A percentile compares a stretch with the other conserved stretches of the same genome.
phyloP scores from a whole-genome alignment of 2,888 invertebrate species.

The Boloria euphrosyne region DNA sequence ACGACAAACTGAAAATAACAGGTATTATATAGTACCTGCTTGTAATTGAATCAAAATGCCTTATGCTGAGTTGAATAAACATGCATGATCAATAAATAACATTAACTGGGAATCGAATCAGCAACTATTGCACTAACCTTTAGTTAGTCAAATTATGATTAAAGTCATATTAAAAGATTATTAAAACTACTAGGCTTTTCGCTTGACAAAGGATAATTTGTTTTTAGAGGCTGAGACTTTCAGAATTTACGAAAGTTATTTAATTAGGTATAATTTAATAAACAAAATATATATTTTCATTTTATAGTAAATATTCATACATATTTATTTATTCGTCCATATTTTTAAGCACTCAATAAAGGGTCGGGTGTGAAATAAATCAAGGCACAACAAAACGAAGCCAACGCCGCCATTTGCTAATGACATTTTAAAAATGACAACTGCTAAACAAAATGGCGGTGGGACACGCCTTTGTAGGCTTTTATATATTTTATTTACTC shows the following conservation, averaged over 20 bases:
- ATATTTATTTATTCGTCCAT: conserved; percentile 29
- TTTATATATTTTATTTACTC: conserved; percentile 24
- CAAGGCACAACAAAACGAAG: conserved; percentile 28
- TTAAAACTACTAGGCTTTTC: too few species aligned
- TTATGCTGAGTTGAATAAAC: too few species aligned
- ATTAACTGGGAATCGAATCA: too few species aligned
- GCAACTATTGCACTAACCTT: too few species aligned
- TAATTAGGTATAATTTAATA: background rate
- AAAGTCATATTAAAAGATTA: too few species aligned
- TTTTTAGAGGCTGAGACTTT: too few species aligned
- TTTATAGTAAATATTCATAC: conserved; percentile 6
- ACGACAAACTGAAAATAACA: too few species aligned
- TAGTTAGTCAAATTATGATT: too few species aligned
- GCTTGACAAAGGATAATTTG: too few species aligned
- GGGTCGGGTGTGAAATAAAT: conserved; percentile 33
- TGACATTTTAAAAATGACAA: conserved; percentile 56
- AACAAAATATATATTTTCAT: background rate
- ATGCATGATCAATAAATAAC: too few species aligned
- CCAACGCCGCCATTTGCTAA: conserved; percentile 45
- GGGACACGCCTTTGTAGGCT: conserved; percentile 30
- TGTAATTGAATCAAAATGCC: too few species aligned
- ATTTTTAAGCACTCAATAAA: conserved; percentile 31
- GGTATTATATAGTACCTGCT: too few species aligned
- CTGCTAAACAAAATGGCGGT: conserved; percentile 47
- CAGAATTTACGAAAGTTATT: background rate